Evolutionary conservation across 2,888 invertebrate genomes (phyloP), one percentile per base, ranked within the genome.

Genomic region (Parthenolecanium corni): DNA sequence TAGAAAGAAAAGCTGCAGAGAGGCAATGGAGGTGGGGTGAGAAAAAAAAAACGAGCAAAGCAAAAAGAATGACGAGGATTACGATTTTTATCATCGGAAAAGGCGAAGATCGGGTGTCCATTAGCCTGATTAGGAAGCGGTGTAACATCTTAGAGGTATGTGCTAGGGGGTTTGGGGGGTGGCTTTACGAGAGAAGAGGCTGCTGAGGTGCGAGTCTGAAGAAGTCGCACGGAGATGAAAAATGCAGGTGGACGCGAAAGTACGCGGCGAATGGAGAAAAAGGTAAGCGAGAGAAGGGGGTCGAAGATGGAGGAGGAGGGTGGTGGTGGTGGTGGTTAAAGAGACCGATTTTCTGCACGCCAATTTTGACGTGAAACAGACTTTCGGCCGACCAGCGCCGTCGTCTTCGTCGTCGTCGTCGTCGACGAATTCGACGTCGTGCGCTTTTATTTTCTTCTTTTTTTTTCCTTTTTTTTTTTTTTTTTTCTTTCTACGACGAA

Each of bases 71-170:
- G 44, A 16, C 4, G n/a, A 18, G 44, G 44, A 57, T 44, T 57
- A 57, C 57, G 31, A 57, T 57, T 57, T 57, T 57, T 57, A 57
- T 57, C 46, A 57, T 44, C 23, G 46, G 57, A 44, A 57, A 46
- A 24, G 44, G 46, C 24, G 57, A 44, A 57, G 42, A 44, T 57
- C 44, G 57, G 57, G 57, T 57, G 44, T 57, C 57, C 57, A 57
- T 57, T 57, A 57, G 57, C 57, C 44, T 57, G 57, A 57, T 57
- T 57, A 57, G 57, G 57, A 57, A 46, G 57, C 57, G 57, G 57
- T 57, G 46, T 57, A 57, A 46, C 21, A 57, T 47, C 21, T 57
- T 25, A 42, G 5, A 31, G 31, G 31, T n/a, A n/a, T n/a, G n/a
- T n/a, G n/a, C n/a, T n/a, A n/a, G 31, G 4, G 31, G 31, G 9